These are phyloP conservation scores for Phenganax subtilis DNA, from an alignment of 92 coral and sea anemone genomes.

Conservation along the genomic window DNA sequence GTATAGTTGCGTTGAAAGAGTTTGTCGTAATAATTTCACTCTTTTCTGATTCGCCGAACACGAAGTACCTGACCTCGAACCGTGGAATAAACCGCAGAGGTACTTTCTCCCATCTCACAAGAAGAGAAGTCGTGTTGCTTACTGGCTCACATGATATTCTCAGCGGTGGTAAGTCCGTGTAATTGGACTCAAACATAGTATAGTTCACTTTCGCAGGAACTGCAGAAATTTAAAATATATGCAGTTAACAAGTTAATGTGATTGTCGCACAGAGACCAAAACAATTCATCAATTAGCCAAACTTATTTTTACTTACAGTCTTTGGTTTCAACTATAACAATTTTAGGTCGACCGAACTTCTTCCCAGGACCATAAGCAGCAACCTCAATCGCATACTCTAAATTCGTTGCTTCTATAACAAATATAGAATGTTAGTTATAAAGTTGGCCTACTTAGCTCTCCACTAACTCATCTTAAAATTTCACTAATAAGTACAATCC, in stretches of 20 bases:
- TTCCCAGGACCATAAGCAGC: neutral
- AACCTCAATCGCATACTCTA: slow-evolving; percentile 26
- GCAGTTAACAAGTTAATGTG: neutral
- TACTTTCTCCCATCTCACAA: neutral
- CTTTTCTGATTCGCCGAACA: neutral
- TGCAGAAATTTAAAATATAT: neutral
- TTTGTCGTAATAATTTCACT: neutral
- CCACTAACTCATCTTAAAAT: too few relatives aligned
- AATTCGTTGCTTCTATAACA: neutral
- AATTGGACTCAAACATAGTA: neutral
- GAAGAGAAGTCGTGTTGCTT: slow-evolving; percentile 8
- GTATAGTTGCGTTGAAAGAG: slow-evolving; percentile 1
- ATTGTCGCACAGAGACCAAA: neutral
- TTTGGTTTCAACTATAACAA: slow-evolving; percentile 8
- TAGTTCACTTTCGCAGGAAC: neutral
- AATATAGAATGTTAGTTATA: neutral
- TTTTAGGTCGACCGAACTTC: slow-evolving; percentile 14
- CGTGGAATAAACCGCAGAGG: neutral
- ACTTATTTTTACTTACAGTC: neutral
- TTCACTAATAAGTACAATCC: too few relatives aligned
- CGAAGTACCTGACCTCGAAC: slow-evolving; percentile 7
- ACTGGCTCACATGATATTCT: neutral
- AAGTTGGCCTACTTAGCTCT: neutral
- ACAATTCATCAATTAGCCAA: neutral
- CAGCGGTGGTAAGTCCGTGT: neutral